These are phyloP conservation scores for Phymanthus crucifer DNA, from an alignment of 92 coral and sea anemone species.

Conservation along the genomic window DNA sequence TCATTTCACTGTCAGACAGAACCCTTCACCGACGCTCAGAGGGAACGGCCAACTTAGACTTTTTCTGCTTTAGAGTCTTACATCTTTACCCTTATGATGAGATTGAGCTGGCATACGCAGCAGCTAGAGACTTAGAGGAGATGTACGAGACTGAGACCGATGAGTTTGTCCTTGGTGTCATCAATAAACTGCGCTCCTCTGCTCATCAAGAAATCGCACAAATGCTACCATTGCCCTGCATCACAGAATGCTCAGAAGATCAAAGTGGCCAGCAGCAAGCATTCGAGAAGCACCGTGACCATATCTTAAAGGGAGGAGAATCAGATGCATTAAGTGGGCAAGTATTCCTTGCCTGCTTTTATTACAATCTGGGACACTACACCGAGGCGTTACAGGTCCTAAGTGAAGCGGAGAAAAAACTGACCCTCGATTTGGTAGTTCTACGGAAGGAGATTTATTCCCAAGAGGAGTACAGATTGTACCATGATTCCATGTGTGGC, in stretches of 20 bases:
- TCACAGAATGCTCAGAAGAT: neutral
- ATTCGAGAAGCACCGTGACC: neutral
- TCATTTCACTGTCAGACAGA: slow-evolving; percentile 16
- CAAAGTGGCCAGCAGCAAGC: neutral
- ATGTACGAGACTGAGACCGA: neutral
- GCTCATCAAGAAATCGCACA: neutral
- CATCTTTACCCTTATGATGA: slow-evolving; percentile 28
- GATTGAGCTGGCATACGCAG: neutral
- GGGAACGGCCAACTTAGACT: slow-evolving; percentile 36
- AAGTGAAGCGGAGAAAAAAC: neutral
- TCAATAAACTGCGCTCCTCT: neutral
- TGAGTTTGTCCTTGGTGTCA: neutral
- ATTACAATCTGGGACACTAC: neutral
- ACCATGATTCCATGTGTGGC: slow-evolving; percentile 1
- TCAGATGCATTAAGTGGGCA: neutral
- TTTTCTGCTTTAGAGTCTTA: slow-evolving; percentile 23
- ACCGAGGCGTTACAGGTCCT: neutral
- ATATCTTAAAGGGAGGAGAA: neutral
- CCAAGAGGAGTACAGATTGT: neutral
- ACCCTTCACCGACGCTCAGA: slow-evolving; percentile 5
- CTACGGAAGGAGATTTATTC: slow-evolving; percentile 3
- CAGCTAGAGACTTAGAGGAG: neutral
- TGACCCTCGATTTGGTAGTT: neutral
- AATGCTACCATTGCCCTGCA: neutral
- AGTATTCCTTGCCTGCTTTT: neutral